Base-by-base conservation (phyloP, 2,797 vertebrate genomes). In the Hypotaenidia philippensis region DNA sequence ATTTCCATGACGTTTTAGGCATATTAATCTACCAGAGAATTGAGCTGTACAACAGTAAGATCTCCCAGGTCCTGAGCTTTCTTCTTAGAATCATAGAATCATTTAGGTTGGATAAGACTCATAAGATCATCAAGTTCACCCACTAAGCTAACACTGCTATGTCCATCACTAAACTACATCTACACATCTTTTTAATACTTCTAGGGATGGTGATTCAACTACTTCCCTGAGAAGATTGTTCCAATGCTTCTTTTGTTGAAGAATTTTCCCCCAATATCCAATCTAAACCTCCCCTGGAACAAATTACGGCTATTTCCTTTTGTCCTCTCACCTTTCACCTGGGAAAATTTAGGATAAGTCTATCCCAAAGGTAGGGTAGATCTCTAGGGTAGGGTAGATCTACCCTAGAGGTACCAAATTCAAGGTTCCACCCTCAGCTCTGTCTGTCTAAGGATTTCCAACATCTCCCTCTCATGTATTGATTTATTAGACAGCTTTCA, bases 91-190 rank as follows among this genome's bases (percentile, higher is more conserved):
- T 27, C 21, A 41, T 3, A 49, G 27, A 53, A 59, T 31, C 0
- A 13, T 86, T 75, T 53, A 3, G 5, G 9, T 32, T 63, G 29
- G 44, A 53, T 78, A 76, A 79, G 11, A 18, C 10, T 36, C 44
- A 44, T 50, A 55, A 56, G 49, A 29, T 44, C 13, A 29, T 25
- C 0, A 0, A 78, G 27, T 36, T 16, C 9, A 69, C 4, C 6
- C 1, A 0, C 31, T 14, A 66, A 66, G 17, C 10, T 55, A 52
- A 6, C 0, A 2, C 12, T 70, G 8, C 11, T 10, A 68, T 32
- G 21, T 49, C 29, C 26, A 83, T 10, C 21, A 41, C 18, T 25
- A 65, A 66, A 19, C 22, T 23, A 50, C 10, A 8, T 59, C 69
- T 63, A 36, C 32, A 13, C 3, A 10, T 45, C 19, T 85, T 83